Conservation (phyloP, 2,888 invertebrate genomes). For the Bellardia bayeri region DNA sequence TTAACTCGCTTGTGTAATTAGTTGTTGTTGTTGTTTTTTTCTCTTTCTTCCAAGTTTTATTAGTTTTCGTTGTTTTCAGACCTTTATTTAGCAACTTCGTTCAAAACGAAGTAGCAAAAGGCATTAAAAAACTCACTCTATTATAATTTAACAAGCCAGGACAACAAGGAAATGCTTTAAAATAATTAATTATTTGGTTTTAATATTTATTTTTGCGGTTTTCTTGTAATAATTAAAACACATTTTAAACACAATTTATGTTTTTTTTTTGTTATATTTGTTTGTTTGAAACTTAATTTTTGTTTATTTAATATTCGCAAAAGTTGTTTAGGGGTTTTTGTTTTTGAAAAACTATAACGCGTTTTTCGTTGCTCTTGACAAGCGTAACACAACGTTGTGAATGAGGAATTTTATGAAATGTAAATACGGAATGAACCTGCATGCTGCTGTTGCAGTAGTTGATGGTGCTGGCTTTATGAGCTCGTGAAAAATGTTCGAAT, state of each 20-base stretch:
- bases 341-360: slow-evolving; percentile 33
- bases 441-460: slow-evolving; percentile 22
- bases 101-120: not conserved
- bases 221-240: not conserved
- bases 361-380: slow-evolving; percentile 51
- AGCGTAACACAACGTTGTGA: slow-evolving; percentile 60
- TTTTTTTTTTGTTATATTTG: not conserved
- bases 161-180: too few species aligned
- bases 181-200: too few species aligned
- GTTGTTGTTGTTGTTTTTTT: not conserved
- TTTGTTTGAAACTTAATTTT: not conserved
- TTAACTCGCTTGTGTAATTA: slow-evolving; percentile 12
- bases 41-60: not conserved
- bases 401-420: slow-evolving; percentile 53
- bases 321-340: slow-evolving; percentile 1
- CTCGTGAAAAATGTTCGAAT: slow-evolving; percentile 51
- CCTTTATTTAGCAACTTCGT: not conserved
- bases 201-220: too few species aligned
- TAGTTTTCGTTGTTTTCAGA: slow-evolving; percentile 9
- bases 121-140: not conserved
- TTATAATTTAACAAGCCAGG: too few species aligned
- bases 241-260: not conserved
- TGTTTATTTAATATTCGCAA: slow-evolving; percentile 34
- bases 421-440: slow-evolving; percentile 57
- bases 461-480: slow-evolving; percentile 26